Evolutionary conservation across 2,113 vertebrate species (phyloP), one percentile per base, ranked within the genome.

Genomic region (Anser cygnoides): DNA sequence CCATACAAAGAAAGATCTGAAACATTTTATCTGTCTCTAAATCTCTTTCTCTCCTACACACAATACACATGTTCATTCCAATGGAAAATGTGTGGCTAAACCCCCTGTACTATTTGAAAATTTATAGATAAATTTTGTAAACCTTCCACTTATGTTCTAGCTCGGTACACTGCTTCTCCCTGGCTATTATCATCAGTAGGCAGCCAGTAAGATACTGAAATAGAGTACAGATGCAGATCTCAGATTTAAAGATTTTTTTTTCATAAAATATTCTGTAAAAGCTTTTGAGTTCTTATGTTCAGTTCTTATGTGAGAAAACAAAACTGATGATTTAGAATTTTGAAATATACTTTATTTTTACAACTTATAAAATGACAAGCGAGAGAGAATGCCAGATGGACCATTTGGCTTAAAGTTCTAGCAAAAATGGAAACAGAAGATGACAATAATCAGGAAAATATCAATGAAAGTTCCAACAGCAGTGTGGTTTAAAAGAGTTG

Each of bases 301-400:
- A 91, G 54, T 28, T 84, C 90, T 94, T 90, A 90, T 75, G 62
- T 88, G 89, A 94, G 71, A 72, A 97, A 92, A 87, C 50, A 86
- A 94, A 96, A 72, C 29, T 8, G 13, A 87, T 94, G 43, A 94
- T 90, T 49, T 72, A 88, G 61, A 77, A 90, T 95, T 93, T 96
- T 94, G 96, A 96, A 92, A 55, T 73, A 93, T 91, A 96, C 84
- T 80, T 93, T 74, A 82, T 96, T 98, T 97, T 90, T 95, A 61
- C 70, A 92, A 44, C 66, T 96, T 91, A 80, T 96, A 96, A 92
- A 92, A 97, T 97, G 89, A 93, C 92, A 85, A 93, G 90, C 35
- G 58, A 93, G 88, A 93, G 68, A 93, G 91, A 85, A 97, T 96
- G 84, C 94, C 97, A 98, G 96, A 98, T 98, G 97, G 96, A 95